Evolutionary conservation across 1,140 invertebrate species (phyloP).

Genomic region (Alviniconcha marisindica): DNA sequence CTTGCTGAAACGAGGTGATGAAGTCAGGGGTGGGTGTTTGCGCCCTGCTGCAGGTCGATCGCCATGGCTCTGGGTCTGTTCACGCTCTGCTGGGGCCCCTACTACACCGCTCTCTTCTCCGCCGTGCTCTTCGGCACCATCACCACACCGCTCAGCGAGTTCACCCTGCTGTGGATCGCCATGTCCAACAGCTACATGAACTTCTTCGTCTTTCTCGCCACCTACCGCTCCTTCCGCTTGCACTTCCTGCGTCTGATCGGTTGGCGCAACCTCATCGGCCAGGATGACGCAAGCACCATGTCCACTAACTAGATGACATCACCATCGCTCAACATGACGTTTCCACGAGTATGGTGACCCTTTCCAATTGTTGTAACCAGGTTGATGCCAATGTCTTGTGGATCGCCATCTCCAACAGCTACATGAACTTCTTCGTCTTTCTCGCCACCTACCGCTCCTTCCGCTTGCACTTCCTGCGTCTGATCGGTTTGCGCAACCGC

Average conservation of each 20-base stretch:
- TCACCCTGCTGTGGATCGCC: conserved; percentile 22
- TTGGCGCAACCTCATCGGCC: neutral
- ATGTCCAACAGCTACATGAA: conserved; percentile 35
- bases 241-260: conserved; percentile 4
- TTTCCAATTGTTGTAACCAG: too few species aligned
- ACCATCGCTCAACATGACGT: too few species aligned
- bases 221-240: conserved; percentile 8
- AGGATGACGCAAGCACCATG: neutral
- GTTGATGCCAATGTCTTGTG: too few species aligned
- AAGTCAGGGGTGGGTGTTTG: too few species aligned
- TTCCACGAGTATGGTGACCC: too few species aligned
- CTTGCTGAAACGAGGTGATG: too few species aligned
- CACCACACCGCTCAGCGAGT: neutral
- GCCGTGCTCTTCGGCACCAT: conserved; percentile 1
- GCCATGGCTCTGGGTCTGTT: conserved; percentile 16
- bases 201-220: conserved; percentile 33
- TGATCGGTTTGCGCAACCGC: neutral
- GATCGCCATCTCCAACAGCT: conserved; percentile 30
- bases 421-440: conserved; percentile 32
- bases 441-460: conserved; percentile 19
- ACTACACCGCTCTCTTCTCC: conserved; percentile 24
- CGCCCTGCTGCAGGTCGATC: conserved; percentile 18
- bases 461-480: neutral
- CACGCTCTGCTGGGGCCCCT: conserved; percentile 28
- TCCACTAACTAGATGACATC: neutral